Conservation (phyloP, 2,797 vertebrate species). For the Karalla daura region DNA sequence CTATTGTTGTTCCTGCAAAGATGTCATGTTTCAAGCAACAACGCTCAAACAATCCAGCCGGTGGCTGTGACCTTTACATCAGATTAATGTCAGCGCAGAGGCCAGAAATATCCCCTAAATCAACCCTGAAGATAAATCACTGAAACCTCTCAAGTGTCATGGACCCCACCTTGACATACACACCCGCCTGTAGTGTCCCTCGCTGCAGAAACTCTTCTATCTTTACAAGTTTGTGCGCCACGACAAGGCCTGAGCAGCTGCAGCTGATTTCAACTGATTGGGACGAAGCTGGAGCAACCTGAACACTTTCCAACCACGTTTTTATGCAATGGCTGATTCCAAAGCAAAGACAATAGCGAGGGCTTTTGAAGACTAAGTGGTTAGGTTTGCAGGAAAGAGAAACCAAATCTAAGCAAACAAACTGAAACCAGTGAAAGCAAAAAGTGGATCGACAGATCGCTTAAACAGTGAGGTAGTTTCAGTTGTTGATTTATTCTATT, state of each 20-base stretch:
- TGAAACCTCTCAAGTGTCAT: background rate
- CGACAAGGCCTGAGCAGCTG: constrained; percentile 16
- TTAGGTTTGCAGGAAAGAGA: background rate
- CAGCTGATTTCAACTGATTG: constrained; percentile 23
- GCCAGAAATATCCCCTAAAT: background rate
- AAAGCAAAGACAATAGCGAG: background rate
- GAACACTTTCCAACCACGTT: background rate
- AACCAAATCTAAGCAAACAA: constrained; percentile 8
- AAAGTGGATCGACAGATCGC: background rate
- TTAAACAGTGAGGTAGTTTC: background rate
- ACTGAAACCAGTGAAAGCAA: background rate
- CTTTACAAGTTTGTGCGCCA: background rate
- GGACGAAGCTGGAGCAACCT: background rate
- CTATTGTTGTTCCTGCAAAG: background rate
- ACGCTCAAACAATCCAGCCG: background rate
- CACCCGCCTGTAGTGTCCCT: background rate
- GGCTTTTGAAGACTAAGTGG: background rate
- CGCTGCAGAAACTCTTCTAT: background rate
- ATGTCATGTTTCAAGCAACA: background rate
- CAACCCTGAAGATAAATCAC: background rate
- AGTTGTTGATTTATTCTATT: background rate
- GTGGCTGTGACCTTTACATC: background rate
- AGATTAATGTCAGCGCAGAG: constrained; percentile 5
- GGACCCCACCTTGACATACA: background rate
- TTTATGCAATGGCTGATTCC: background rate